phyloP scores from a whole-genome alignment of 2,113 vertebrate species.

The Pygoscelis adeliae region DNA sequence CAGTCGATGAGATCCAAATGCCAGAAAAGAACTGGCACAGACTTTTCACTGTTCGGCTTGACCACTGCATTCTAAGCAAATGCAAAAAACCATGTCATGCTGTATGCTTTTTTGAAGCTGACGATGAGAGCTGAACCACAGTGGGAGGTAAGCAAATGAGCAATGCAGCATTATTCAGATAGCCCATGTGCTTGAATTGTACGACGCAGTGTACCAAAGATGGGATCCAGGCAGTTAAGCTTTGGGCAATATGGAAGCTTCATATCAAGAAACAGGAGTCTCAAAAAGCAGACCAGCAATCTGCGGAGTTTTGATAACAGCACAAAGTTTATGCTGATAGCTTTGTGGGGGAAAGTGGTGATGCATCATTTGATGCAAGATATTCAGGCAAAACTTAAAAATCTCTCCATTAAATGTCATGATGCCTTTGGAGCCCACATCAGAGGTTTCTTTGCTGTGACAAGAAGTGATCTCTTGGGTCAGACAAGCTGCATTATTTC shows the following conservation, averaged over 20 bases:
- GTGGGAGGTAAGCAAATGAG: background rate
- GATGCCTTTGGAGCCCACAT: background rate
- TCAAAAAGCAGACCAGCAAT: background rate
- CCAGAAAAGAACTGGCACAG: slow-evolving; percentile 18
- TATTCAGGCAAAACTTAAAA: background rate
- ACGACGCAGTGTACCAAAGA: background rate
- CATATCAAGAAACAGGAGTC: background rate
- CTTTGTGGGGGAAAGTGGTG: background rate
- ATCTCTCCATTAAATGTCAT: background rate
- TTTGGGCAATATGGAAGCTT: background rate
- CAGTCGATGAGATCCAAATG: background rate
- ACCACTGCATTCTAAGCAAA: background rate
- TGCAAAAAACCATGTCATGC: background rate
- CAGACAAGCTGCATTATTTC: background rate
- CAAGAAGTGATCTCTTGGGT: background rate
- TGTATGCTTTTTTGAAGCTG: background rate
- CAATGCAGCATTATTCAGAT: background rate
- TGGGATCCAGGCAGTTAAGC: background rate
- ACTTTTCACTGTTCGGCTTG: background rate
- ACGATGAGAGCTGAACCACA: background rate
- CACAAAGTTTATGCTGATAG: background rate
- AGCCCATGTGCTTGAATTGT: background rate
- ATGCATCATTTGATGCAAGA: background rate
- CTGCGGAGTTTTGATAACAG: background rate
- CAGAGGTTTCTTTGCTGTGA: background rate